Conservation (phyloP, 2,888 invertebrate genomes). For the Xanthostigma xanthostigma region DNA sequence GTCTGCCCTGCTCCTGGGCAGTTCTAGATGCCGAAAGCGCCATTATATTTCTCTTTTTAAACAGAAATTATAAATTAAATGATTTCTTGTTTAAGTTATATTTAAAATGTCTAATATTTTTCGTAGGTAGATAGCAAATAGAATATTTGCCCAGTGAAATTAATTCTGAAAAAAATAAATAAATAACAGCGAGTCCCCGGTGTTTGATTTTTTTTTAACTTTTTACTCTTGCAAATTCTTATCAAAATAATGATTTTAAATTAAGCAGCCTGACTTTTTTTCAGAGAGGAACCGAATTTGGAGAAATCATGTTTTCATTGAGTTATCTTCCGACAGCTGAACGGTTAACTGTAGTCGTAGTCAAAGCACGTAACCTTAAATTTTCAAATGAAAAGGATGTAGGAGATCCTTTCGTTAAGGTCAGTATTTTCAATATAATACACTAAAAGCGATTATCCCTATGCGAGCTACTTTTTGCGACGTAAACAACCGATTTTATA, state of each 20-base stretch:
- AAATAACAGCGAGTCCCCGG: no score
- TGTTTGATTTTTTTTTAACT: background rate
- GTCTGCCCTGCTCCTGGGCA: no score
- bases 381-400: constrained; percentile 36
- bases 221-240: constrained; percentile 11
- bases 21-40: no score
- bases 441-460: background rate
- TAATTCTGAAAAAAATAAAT: no score
- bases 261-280: constrained; percentile 7
- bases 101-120: no score
- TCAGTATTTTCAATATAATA: constrained; percentile 20
- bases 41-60: no score
- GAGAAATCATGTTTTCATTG: constrained; percentile 68
- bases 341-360: constrained; percentile 58
- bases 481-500: no score
- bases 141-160: no score
- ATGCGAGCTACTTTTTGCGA: no score
- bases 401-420: constrained; percentile 66
- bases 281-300: constrained; percentile 50
- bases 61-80: no score
- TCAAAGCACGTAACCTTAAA: constrained; percentile 59
- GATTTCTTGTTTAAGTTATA: no score
- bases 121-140: no score
- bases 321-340: constrained; percentile 73
- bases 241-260: background rate